A percentile compares a stretch with the other conserved stretches of the same genome.
Evolutionary conservation across 2,113 vertebrate species (phyloP).

Genomic region (Myotis davidii): DNA sequence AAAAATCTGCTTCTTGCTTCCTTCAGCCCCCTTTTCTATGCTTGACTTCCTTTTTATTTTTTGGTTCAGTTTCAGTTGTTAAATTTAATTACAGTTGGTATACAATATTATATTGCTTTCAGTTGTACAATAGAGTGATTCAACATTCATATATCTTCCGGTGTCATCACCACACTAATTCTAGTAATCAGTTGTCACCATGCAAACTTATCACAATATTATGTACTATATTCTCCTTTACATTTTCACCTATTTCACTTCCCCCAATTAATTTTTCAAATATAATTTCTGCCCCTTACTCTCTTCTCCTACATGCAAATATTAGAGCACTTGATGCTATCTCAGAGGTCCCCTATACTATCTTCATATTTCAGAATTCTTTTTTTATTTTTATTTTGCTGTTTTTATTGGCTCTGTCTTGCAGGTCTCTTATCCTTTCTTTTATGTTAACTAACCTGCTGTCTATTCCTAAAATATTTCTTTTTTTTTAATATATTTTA

Average conservation of each 20-base stretch:
- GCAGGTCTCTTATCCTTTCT: background rate
- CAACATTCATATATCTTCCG: background rate
- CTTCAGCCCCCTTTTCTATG: background rate
- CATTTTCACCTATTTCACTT: background rate
- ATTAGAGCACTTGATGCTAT: background rate
- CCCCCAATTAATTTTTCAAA: background rate
- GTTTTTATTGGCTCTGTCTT: background rate
- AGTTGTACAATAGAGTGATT: background rate
- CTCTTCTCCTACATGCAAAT: background rate
- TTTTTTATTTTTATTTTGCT: background rate
- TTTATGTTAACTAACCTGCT: background rate
- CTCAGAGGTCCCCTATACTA: background rate
- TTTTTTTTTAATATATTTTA: no score
- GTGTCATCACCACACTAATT: background rate
- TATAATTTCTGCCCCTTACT: background rate
- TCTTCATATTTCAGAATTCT: background rate
- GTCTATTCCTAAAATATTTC: background rate
- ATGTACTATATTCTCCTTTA: background rate
- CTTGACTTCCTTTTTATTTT: constrained; percentile 74
- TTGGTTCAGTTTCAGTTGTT: constrained; percentile 17
- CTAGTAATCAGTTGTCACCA: background rate
- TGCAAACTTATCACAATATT: background rate
- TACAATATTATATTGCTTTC: background rate
- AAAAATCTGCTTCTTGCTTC: constrained; percentile 18
- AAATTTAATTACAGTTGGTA: background rate